Conservation (phyloP, 2,888 invertebrate genomes). For the Neoitamus cyanurus region DNA sequence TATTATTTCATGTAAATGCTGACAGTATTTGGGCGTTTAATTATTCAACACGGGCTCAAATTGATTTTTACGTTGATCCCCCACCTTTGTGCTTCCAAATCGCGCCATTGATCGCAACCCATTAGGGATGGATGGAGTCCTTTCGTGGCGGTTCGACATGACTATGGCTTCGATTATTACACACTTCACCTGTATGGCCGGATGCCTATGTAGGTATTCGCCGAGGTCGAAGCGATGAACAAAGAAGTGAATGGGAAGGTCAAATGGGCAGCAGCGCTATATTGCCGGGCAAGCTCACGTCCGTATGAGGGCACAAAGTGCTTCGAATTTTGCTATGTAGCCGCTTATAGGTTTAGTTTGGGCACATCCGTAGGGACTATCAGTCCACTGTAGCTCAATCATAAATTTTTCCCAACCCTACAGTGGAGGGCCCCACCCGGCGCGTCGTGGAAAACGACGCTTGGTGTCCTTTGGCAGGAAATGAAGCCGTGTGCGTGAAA, state of each 20-base stretch:
- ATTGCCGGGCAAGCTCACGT: not conserved
- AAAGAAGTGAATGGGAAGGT: not conserved
- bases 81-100: not conserved
- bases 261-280: not conserved
- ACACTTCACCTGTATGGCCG: not conserved
- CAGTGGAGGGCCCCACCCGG: not conserved
- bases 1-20: conserved; percentile 32
- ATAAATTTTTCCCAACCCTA: not conserved
- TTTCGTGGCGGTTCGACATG: not conserved
- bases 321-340: not conserved
- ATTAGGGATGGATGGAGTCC: not conserved
- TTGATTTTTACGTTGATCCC: conserved; percentile 10
- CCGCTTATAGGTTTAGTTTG: not conserved
- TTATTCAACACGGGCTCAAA: conserved; percentile 28
- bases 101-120: not conserved
- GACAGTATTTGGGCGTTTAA: conserved; percentile 13
- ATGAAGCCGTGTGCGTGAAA: not conserved
- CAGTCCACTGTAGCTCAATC: not conserved
- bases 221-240: not conserved
- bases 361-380: not conserved
- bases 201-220: not conserved
- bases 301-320: not conserved
- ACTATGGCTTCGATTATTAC: not conserved
- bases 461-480: not conserved
- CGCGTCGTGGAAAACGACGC: not conserved